Evolutionary conservation across 2,797 vertebrate species (phyloP), one percentile per base, ranked within the genome.

Genomic region (Arrhamphus sclerolepis): DNA sequence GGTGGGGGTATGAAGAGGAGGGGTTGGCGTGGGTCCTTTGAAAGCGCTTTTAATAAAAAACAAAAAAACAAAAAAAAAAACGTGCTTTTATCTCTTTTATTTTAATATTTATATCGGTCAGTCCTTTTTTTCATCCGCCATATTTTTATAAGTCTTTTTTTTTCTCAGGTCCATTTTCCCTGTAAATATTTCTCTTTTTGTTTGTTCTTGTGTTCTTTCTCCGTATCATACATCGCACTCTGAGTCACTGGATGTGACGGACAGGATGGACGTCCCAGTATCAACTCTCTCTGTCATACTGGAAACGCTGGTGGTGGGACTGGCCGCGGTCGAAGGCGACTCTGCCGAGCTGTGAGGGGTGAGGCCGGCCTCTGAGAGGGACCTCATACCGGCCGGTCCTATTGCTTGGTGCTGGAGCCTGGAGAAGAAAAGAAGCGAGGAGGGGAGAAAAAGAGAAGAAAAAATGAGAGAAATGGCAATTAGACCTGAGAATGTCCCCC

Each of bases 361-460:
- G 89, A 97, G 97, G 50, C 96, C 97, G 83, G 97, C 95, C 87
- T 98, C 97, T 63, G 96, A 95, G 85, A 98, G 95, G 83, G 96
- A 98, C 90, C 97, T 94, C 95, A 98, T 97, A 84, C 96, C 95
- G 91, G 93, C 95, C 81, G 97, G 95, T 90, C 97, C 97, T 92
- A 98, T 98, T 91, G 95, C 95, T 94, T 98, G 97, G 90, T 98
- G 97, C 92, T 98, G 97, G 83, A 98, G 96, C 95, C 97, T 98
- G 89, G 77, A 89, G 84, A 86, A 90, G 82, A 90, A 76, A 85
- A 78, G 79, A 72, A 49, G 47, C 64, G 65, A 80, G 77, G 70
- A 83, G 57, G 59, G 72, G 55, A 60, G 63, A 24, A 18, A 20
- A 44, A 50, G 55, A 43, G 29, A 43, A 42, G 50, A 34, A 31